Evolutionary conservation across 2,113 vertebrate genomes (phyloP).

Genomic region (Hemicordylus capensis): DNA sequence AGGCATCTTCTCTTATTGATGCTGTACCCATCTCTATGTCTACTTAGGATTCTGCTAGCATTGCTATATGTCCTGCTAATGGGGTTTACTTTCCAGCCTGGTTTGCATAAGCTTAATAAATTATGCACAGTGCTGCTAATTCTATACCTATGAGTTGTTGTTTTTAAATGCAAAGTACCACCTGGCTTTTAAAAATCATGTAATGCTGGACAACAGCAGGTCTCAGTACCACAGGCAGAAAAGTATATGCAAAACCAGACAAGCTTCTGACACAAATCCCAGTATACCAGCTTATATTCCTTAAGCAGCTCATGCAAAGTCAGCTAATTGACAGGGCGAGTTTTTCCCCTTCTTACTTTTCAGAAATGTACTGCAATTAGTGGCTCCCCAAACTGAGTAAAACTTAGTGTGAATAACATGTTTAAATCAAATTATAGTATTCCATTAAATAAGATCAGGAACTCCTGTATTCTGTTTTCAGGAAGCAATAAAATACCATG

Average conservation of each 20-base stretch:
- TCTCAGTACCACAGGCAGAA: constrained; percentile 12
- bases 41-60: not conserved
- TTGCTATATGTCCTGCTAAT: not conserved
- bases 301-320: constrained; percentile 42
- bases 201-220: not conserved
- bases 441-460: not conserved
- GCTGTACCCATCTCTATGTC: not conserved
- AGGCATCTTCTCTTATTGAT: not conserved
- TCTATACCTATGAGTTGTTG: not conserved
- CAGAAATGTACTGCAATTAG: constrained; percentile 31
- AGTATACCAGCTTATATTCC: constrained; percentile 11
- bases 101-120: not conserved
- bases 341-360: constrained; percentile 49
- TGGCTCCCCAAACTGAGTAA: not conserved
- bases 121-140: not conserved
- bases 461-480: constrained; percentile 30
- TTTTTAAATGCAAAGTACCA: not conserved
- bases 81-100: not conserved
- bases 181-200: not conserved
- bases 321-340: constrained; percentile 33
- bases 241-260: not conserved
- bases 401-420: not conserved
- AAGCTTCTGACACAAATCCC: not conserved
- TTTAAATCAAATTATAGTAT: constrained; percentile 47
- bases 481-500: constrained; percentile 46